Evolutionary conservation across 1,140 invertebrate species (phyloP).

Genomic region (Hypothenemus hampei): DNA sequence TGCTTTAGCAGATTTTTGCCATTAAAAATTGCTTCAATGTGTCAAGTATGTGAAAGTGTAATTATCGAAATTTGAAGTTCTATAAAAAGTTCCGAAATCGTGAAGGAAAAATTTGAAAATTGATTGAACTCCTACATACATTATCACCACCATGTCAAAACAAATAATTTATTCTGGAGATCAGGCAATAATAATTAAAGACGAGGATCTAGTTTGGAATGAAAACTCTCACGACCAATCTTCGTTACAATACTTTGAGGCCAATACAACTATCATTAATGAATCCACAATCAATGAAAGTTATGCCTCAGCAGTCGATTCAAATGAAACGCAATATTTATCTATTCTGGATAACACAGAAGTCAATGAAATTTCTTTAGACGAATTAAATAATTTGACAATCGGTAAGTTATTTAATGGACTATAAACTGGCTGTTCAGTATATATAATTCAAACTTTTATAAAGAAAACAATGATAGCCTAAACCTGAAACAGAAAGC

Average conservation of each 20-base stretch:
- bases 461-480: too few relatives aligned
- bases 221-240: background rate
- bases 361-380: conserved; percentile 30
- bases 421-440: conserved; percentile 1
- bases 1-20: too few relatives aligned
- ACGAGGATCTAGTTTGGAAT: conserved; percentile 13
- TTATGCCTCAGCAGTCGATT: conserved; percentile 33
- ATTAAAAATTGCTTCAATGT: too few relatives aligned
- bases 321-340: conserved; percentile 37
- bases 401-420: conserved; percentile 23
- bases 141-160: too few relatives aligned
- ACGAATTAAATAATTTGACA: conserved; percentile 30
- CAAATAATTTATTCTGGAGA: conserved; percentile 11
- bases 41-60: too few relatives aligned
- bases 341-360: conserved; percentile 33
- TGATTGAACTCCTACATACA: too few relatives aligned
- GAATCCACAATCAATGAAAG: conserved; percentile 33
- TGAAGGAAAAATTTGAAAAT: too few relatives aligned
- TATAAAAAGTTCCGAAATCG: too few relatives aligned
- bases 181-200: conserved; percentile 7
- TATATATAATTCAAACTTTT: background rate
- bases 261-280: conserved; percentile 17
- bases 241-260: conserved; percentile 20
- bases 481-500: background rate
- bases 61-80: too few relatives aligned